Evolutionary conservation across 2,113 vertebrate species (phyloP).

Genomic region (Crocuta crocuta): DNA sequence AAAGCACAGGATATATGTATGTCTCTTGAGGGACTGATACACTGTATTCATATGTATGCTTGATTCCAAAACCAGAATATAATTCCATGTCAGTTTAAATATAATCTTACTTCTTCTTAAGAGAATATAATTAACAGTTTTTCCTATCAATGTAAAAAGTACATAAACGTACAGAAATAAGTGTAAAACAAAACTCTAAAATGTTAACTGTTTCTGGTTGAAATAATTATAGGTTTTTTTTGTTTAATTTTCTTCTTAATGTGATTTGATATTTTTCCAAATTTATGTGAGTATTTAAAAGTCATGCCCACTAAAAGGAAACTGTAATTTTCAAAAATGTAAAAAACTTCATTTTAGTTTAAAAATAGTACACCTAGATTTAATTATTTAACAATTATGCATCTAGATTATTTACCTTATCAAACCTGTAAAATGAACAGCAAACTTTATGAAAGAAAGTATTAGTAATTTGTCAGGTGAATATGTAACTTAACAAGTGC

Average conservation of each 20-base stretch:
- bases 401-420: not conserved
- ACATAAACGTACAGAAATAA: not conserved
- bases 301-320: not conserved
- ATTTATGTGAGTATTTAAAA: not conserved
- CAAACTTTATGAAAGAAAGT: not conserved
- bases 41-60: not conserved
- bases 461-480: not conserved
- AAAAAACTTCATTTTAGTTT: not conserved
- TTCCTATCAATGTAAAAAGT: not conserved
- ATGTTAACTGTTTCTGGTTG: not conserved
- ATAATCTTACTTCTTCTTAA: not conserved
- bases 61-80: not conserved
- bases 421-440: not conserved
- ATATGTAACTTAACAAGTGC: not conserved
- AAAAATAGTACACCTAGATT: not conserved
- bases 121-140: not conserved
- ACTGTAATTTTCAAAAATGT: not conserved
- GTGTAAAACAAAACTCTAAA: not conserved
- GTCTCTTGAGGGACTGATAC: not conserved
- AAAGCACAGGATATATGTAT: not conserved
- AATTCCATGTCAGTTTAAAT: not conserved
- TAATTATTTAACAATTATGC: not conserved
- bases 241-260: not conserved
- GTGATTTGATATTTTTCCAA: not conserved
- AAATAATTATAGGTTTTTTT: not conserved